phyloP scores from a whole-genome alignment of 2,888 invertebrate genomes.

The Nemotelus nigrinus region DNA sequence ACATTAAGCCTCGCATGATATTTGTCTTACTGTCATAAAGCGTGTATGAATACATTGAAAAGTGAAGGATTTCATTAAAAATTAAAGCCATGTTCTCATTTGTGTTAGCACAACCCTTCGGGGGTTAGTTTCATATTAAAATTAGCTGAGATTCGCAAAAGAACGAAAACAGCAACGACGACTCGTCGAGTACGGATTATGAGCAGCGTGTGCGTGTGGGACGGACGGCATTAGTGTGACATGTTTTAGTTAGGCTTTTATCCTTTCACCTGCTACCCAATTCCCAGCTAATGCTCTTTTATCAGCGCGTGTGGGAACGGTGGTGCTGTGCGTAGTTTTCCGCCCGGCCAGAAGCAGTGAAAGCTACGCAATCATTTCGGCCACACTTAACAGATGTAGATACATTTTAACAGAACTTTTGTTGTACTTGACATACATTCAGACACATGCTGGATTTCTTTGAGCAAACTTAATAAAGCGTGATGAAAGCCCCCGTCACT shows the following conservation, averaged over 20 bases:
- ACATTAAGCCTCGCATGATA: constrained; percentile 27
- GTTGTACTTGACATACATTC: neutral
- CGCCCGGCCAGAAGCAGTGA: neutral
- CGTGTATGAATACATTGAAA: constrained; percentile 32
- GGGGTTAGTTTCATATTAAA: constrained; percentile 39
- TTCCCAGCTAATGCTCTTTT: constrained; percentile 14
- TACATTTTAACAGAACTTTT: neutral
- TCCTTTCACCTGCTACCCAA: constrained; percentile 6
- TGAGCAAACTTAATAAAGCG: constrained; percentile 13
- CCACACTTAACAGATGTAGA: neutral
- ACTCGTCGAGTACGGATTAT: neutral
- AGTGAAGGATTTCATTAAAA: constrained; percentile 30
- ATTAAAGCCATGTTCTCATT: constrained; percentile 32
- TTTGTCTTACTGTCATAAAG: constrained; percentile 42
- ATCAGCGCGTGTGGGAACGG: constrained; percentile 5
- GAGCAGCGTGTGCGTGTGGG: neutral
- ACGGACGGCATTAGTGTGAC: constrained; percentile 15
- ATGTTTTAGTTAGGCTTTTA: constrained; percentile 26
- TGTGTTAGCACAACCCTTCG: constrained; percentile 22
- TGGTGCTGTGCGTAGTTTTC: constrained; percentile 3
- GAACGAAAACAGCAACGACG: neutral
- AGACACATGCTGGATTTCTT: constrained; percentile 13
- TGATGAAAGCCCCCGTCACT: constrained; percentile 8
- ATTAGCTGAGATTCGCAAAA: constrained; percentile 25
- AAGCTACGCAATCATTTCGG: neutral